A percentile compares a stretch with the other conserved stretches of the same genome.
Evolutionary conservation across 35 echinoderm and acorn worm species (phyloP).

Genomic region (Ophioderma brevispina): DNA sequence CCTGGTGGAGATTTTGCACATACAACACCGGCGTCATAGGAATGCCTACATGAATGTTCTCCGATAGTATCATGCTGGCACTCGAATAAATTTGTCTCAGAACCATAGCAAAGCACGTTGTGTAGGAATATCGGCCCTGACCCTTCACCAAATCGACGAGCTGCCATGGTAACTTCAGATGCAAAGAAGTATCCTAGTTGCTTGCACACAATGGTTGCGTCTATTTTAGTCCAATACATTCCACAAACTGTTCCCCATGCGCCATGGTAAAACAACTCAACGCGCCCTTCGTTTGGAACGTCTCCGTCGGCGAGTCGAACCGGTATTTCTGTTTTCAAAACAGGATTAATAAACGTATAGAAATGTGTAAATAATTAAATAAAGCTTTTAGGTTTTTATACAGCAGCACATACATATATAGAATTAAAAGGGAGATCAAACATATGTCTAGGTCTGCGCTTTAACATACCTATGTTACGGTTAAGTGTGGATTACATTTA

Average conservation of each 20-base stretch:
- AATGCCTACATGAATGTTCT: conserved; percentile 6
- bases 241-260: conserved; percentile 57
- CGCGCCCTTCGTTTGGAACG: conserved; percentile 8
- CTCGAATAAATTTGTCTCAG: neutral
- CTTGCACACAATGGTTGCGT: conserved; percentile 32
- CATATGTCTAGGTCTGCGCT: too few species aligned
- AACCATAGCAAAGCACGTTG: neutral
- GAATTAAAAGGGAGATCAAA: too few species aligned
- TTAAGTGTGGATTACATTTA: too few species aligned
- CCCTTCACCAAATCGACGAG: neutral
- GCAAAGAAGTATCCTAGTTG: conserved; percentile 41
- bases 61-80: conserved; percentile 3
- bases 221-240: neutral
- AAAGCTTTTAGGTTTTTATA: too few species aligned
- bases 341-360: too few species aligned
- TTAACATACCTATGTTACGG: too few species aligned
- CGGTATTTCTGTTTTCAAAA: neutral
- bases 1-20: conserved; percentile 6
- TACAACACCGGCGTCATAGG: conserved; percentile 2
- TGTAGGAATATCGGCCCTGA: neutral
- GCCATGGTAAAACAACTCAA: conserved; percentile 24
- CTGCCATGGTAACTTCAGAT: neutral
- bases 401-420: too few species aligned
- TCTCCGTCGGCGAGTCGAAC: conserved; percentile 35
- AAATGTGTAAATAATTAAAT: too few species aligned